phyloP scores from a whole-genome alignment of 2,888 invertebrate genomes.

The Glyphotaelius pellucidus region DNA sequence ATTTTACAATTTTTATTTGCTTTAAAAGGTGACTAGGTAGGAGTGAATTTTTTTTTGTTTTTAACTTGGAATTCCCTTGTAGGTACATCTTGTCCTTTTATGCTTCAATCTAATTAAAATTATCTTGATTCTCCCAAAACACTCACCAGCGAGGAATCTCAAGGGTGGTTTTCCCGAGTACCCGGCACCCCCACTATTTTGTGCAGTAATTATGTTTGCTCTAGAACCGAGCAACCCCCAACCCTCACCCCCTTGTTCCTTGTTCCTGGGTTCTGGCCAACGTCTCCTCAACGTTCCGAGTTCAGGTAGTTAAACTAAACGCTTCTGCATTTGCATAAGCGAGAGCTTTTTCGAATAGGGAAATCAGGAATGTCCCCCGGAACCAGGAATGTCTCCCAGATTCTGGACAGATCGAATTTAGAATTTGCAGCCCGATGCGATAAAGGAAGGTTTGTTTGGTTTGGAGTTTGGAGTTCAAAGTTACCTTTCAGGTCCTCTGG shows the following conservation, averaged over 20 bases:
- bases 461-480: not conserved
- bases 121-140: not conserved
- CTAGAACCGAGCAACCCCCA: not conserved
- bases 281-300: not conserved
- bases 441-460: not conserved
- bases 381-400: not conserved
- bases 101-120: not conserved
- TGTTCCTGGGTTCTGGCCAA: not conserved
- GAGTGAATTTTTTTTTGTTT: too few relatives aligned
- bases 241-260: not conserved
- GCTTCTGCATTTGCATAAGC: slow-evolving; percentile 7
- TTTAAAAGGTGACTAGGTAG: too few relatives aligned
- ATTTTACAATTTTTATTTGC: too few relatives aligned
- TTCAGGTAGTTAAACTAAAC: not conserved
- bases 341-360: slow-evolving; percentile 2
- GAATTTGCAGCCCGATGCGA: not conserved
- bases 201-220: slow-evolving; percentile 25
- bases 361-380: not conserved
- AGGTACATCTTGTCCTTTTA: not conserved
- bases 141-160: not conserved
- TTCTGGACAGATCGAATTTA: not conserved
- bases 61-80: too few relatives aligned
- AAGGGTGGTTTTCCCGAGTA: not conserved
- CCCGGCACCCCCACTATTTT: not conserved
- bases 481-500: not conserved